phyloP scores from a whole-genome alignment of 1,140 invertebrate species.

The Centruroides sculpturatus region DNA sequence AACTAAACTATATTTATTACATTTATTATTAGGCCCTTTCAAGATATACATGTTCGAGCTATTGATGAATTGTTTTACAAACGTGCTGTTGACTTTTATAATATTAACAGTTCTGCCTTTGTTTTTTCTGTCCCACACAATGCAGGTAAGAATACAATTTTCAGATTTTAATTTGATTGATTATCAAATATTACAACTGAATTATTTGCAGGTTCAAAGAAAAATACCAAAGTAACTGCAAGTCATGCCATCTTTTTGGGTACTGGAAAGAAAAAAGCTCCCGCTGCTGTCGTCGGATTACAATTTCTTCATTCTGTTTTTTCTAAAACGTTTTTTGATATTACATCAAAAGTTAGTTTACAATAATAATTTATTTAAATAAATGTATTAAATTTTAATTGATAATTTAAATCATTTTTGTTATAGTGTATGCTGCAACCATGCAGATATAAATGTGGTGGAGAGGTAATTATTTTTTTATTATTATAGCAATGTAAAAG shows the following conservation, averaged over 20 bases:
- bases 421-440: constrained; percentile 28
- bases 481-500: background rate
- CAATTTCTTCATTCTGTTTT: constrained; percentile 22
- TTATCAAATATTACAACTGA: no score
- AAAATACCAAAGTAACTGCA: constrained; percentile 62
- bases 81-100: constrained; percentile 77
- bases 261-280: constrained; percentile 55
- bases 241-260: constrained; percentile 82
- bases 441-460: constrained; percentile 32
- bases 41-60: constrained; percentile 58
- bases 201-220: constrained; percentile 34
- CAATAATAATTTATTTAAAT: no score
- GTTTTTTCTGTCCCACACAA: constrained; percentile 82
- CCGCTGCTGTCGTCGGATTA: constrained; percentile 71
- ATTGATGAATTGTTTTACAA: constrained; percentile 86
- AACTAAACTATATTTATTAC: no score
- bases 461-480: constrained; percentile 10
- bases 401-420: background rate
- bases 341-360: constrained; percentile 45
- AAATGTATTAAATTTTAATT: no score
- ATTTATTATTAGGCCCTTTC: constrained; percentile 50
- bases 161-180: background rate
- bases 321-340: constrained; percentile 23
- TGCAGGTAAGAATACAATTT: constrained; percentile 37
- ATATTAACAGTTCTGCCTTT: constrained; percentile 62